Evolutionary conservation across 2,888 invertebrate species (phyloP).

Genomic region (Fragum fragum): DNA sequence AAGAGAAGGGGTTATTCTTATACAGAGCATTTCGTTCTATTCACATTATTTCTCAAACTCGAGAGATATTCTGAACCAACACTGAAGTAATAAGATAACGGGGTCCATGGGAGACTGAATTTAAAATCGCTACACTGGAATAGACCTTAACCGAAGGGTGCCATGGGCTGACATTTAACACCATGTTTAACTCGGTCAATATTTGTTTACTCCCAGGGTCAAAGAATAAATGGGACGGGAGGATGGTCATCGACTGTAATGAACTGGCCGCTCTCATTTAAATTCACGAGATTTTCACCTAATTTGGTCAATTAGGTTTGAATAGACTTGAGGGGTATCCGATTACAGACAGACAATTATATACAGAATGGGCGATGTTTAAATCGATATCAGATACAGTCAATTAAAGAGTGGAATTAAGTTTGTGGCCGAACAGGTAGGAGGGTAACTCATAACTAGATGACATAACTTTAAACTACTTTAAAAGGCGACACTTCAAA

Average conservation of each 20-base stretch:
- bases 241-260: constrained; percentile 15
- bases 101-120: no score
- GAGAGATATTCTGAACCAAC: no score
- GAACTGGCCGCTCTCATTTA: constrained; percentile 16
- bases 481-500: no score
- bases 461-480: no score
- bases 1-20: no score
- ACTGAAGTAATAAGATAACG: no score
- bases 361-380: not conserved
- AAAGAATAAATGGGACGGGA: not conserved
- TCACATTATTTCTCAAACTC: no score
- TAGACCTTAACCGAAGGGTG: not conserved
- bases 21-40: no score
- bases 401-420: constrained; percentile 14
- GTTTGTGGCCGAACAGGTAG: not conserved
- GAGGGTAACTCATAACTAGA: no score
- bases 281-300: constrained; percentile 7
- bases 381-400: constrained; percentile 8
- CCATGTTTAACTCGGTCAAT: constrained; percentile 28
- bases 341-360: not conserved
- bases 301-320: constrained; percentile 24
- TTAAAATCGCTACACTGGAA: not conserved
- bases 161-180: constrained; percentile 21
- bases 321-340: constrained; percentile 20
- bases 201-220: constrained; percentile 26